These are phyloP conservation scores for Branchinecta sandiegonensis DNA, from an alignment of 2,888 invertebrate species.

Conservation along the genomic window DNA sequence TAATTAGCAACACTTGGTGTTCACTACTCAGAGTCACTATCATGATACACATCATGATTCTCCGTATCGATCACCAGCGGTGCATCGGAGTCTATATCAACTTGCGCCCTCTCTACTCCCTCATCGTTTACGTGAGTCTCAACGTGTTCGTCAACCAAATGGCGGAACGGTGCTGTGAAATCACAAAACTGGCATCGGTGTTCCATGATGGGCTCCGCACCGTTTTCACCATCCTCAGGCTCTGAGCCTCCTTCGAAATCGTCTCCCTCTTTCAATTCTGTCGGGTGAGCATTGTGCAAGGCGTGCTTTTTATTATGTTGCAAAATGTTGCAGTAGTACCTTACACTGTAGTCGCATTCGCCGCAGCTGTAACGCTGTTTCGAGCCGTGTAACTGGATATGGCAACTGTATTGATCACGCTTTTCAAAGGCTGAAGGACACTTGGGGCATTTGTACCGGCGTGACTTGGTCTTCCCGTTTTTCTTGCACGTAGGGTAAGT, in stretches of 20 bases:
- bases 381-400: conserved; percentile 64
- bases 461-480: conserved; percentile 57
- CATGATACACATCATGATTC: too few relatives aligned
- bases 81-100: too few relatives aligned
- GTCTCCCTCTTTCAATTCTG: conserved; percentile 35
- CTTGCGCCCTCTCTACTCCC: too few relatives aligned
- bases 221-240: conserved; percentile 22
- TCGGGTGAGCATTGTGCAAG: conserved; percentile 48
- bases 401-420: conserved; percentile 65
- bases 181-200: conserved; percentile 63
- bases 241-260: conserved; percentile 17
- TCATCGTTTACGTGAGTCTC: conserved; percentile 51
- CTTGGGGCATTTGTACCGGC: conserved; percentile 64
- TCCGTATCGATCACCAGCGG: too few relatives aligned
- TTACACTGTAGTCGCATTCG: conserved; percentile 72
- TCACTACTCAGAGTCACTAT: too few relatives aligned
- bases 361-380: conserved; percentile 68
- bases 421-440: conserved; percentile 79
- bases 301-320: conserved; percentile 69
- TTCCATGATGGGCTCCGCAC: conserved; percentile 33
- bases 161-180: conserved; percentile 56
- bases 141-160: conserved; percentile 60
- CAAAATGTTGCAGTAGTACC: conserved; percentile 59
- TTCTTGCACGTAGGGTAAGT: conserved; percentile 54
- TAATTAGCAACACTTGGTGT: too few relatives aligned